phyloP scores from a whole-genome alignment of 1,140 invertebrate genomes.

The honey bee (Apis mellifera) region DNA sequence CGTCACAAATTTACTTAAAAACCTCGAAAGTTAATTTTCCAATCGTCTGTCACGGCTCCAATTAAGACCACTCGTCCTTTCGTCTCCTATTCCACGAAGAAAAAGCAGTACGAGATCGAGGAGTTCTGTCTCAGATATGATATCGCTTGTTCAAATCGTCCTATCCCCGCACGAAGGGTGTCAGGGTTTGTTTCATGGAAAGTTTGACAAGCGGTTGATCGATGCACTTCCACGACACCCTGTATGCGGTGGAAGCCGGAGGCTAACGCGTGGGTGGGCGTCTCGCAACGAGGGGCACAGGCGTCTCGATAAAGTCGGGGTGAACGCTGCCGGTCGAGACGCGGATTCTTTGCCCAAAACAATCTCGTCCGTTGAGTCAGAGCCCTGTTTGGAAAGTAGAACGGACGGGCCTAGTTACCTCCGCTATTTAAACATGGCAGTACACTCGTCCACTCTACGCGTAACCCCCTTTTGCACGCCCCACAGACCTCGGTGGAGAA shows the following conservation, averaged over 20 bases:
- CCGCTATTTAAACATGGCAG: constrained; percentile 50
- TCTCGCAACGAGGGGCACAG: constrained; percentile 49
- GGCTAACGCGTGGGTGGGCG: constrained; percentile 68
- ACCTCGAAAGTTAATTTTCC: not conserved
- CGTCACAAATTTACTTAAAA: too few species aligned
- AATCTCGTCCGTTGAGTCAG: constrained; percentile 68
- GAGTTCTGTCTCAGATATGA: not conserved
- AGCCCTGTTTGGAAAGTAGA: constrained; percentile 65
- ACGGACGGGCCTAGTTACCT: constrained; percentile 58
- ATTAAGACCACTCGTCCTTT: constrained; percentile 21
- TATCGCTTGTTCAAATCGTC: constrained; percentile 48
- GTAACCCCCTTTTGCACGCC: constrained; percentile 4
- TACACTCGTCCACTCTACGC: not conserved
- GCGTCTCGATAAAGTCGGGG: constrained; percentile 55
- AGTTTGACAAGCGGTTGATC: constrained; percentile 47
- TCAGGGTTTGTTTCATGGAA: too few species aligned
- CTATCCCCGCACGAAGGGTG: not conserved
- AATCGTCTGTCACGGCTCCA: not conserved
- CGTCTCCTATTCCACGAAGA: not conserved
- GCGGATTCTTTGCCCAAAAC: constrained; percentile 58
- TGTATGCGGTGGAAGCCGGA: constrained; percentile 56
- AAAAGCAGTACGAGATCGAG: not conserved
- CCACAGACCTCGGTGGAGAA: not conserved
- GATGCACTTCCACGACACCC: constrained; percentile 65
- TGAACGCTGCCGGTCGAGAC: constrained; percentile 1